Percentiles rank a stretch among this genome's conserved stretches.
Conservation (phyloP, 1,140 invertebrate species). For the Zaprionus nigranus region DNA sequence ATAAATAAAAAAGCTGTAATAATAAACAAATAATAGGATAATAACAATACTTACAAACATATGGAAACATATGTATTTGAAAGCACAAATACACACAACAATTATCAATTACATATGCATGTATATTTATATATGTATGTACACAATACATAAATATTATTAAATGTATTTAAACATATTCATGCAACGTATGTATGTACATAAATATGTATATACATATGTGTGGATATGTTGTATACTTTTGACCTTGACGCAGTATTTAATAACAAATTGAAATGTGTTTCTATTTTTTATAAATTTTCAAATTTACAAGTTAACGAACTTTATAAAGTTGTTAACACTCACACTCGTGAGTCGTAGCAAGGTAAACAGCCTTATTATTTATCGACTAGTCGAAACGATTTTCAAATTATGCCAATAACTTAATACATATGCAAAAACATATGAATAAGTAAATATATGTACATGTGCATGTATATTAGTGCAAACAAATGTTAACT, state of each 20-base stretch:
- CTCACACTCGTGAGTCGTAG: conserved; percentile 21
- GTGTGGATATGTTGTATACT: not conserved
- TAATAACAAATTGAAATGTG: conserved; percentile 47
- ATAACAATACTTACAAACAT: not conserved
- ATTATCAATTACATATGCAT: not conserved
- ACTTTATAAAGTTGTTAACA: conserved; percentile 54
- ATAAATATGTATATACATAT: not conserved
- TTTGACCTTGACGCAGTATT: conserved; percentile 38
- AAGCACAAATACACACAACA: not conserved
- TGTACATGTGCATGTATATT: not conserved
- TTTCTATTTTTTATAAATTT: not conserved
- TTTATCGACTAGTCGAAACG: conserved; percentile 44
- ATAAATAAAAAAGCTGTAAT: no score
- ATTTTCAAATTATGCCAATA: conserved; percentile 32
- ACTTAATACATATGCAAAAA: conserved; percentile 34
- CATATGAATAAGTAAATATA: not conserved
- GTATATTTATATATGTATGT: conserved; percentile 1
- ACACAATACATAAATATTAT: no score
- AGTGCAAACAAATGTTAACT: conserved; percentile 6
- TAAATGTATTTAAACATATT: no score
- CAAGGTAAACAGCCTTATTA: conserved; percentile 58
- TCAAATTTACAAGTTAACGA: conserved; percentile 50
- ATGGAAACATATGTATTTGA: not conserved
- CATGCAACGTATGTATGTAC: no score
- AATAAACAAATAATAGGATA: not conserved